Conservation (phyloP, 2,888 invertebrate genomes). For the Selenia dentaria region DNA sequence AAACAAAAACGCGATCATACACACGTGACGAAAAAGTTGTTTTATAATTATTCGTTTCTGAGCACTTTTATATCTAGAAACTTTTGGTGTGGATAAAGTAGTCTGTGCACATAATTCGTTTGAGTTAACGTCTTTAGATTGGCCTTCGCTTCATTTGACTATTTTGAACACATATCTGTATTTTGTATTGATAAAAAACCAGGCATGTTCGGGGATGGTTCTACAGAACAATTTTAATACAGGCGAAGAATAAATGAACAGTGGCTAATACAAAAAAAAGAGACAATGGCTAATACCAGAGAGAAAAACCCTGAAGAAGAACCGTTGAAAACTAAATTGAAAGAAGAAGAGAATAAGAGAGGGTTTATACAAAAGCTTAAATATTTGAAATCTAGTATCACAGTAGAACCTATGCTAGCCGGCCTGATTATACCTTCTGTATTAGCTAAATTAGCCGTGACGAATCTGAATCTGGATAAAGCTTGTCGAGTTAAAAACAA, state of each 20-base stretch:
- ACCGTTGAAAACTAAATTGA: slow-evolving; percentile 50
- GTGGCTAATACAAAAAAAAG: no score
- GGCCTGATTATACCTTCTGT: slow-evolving; percentile 87
- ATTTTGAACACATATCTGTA: no score
- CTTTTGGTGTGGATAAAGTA: no score
- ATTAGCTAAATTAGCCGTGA: slow-evolving; percentile 87
- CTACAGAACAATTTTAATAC: no score
- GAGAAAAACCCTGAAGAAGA: slow-evolving; percentile 53
- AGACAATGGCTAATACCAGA: slow-evolving; percentile 46
- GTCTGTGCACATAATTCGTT: no score
- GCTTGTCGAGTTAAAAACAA: slow-evolving; percentile 64
- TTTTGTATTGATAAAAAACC: slow-evolving; percentile 36
- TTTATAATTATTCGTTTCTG: no score
- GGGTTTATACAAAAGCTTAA: slow-evolving; percentile 78
- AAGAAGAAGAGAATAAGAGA: slow-evolving; percentile 57
- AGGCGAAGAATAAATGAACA: no score
- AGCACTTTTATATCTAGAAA: no score
- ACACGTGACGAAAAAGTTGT: no score
- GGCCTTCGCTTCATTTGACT: no score
- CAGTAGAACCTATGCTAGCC: slow-evolving; percentile 89
- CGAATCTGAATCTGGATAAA: slow-evolving; percentile 74
- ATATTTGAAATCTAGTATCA: slow-evolving; percentile 84
- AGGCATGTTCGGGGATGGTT: no score
- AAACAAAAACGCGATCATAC: no score
- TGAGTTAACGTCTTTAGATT: slow-evolving; percentile 34